Evolutionary conservation across 2,797 vertebrate species (phyloP), one percentile per base, ranked within the genome.

Genomic region (Megalops cyprinoides): DNA sequence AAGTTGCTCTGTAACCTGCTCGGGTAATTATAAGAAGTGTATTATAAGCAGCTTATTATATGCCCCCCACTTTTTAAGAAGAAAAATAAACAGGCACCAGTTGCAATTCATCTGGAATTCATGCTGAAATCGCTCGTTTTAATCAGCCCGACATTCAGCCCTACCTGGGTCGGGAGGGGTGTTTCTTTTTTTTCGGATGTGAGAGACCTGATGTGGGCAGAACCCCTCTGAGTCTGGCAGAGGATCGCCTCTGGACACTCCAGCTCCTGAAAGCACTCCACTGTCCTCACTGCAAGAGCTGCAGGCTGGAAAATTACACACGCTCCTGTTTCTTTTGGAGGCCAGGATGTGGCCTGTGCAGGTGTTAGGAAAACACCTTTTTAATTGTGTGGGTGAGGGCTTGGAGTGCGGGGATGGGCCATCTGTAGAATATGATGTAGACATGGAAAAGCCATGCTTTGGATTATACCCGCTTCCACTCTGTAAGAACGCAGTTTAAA

Each of bases 301-400:
- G 34, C 48, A 60, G 31, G 48, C 56, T 51, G 58, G 23, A 53
- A 81, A 76, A 65, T 65, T 20, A n/a, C 12, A 65, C 34, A 44
- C 3, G 46, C 39, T 46, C 28, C 8, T 81, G 67, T 81, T 81
- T 81, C 46, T 67, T 31, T 81, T 81, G 80, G 80, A 81, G 58
- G 34, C 46, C 28, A 58, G 1, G 49, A 44, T 76, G 73, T 5
- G 42, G 56, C 56, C 65, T 18, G 23, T n/a, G 42, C 39, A 8
- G 58, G 39, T 78, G 77, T 62, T 78, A 62, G 48, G 34, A 51
- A 67, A 12, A 23, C 20, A n/a, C n/a, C n/a, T 79, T 79, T 69
- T 28, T 31, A 51, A 44, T 49, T 69, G n/a, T 51, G 10, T 20
- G 39, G 15, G 12, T 12, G 18, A 20, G 44, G 25, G 5, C 34